These are phyloP conservation scores for Fulmarus glacialis DNA, from an alignment of 2,113 vertebrate species.

Conservation along the genomic window DNA sequence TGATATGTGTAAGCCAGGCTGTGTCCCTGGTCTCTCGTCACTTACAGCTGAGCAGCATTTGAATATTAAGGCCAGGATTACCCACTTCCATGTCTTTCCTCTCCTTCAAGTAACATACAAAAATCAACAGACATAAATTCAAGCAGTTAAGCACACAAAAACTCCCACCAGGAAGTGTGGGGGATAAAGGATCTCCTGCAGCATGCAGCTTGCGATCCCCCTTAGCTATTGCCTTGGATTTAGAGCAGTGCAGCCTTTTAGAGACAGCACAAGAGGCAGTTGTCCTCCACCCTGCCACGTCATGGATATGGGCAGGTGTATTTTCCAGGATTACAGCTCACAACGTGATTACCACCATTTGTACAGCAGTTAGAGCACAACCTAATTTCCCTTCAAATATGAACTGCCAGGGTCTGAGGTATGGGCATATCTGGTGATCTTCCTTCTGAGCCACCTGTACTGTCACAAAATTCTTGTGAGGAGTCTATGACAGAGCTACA, in stretches of 20 bases:
- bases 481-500: neutral
- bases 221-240: neutral
- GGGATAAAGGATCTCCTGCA: neutral
- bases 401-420: neutral
- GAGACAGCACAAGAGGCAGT: neutral
- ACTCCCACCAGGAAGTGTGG: neutral
- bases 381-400: neutral
- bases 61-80: neutral
- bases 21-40: accelerated
- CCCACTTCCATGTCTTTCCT: neutral
- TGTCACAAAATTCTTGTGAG: neutral
- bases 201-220: too few species aligned
- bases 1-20: neutral
- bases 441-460: neutral
- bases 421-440: neutral
- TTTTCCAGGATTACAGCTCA: neutral
- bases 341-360: neutral
- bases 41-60: neutral
- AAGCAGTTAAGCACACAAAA: neutral
- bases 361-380: neutral
- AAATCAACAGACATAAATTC: neutral
- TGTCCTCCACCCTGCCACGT: neutral
- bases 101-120: neutral
- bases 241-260: neutral
- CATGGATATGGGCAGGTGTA: neutral